Base-by-base conservation (phyloP, 2,113 vertebrate genomes). In the Oryzias melastigma region DNA sequence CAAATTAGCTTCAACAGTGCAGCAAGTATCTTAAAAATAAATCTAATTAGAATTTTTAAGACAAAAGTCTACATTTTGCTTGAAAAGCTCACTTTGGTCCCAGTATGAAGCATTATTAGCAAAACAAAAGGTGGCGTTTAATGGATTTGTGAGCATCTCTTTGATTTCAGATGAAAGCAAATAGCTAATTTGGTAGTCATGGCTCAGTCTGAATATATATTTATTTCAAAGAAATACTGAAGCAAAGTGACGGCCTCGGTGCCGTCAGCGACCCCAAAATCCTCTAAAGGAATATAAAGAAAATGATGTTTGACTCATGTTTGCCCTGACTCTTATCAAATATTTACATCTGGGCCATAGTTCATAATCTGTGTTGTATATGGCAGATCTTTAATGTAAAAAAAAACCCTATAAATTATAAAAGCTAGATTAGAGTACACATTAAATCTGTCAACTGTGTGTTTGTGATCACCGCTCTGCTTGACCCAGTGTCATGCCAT, bases 41-140 rank as follows among this genome's bases (percentile, higher is more conserved):
- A 75, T 83, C 90, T 89, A 91, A 92, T 91, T 90, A 91, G 89
- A 87, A 90, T 90, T 89, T 88, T 88, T 73, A 75, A 86, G 90
- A 91, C 85, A 90, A 89, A 87, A 89, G 87, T 90, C 81, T 87
- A 82, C 73, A 83, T 87, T 81, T 89, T 89, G 79, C 82, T 87
- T 55, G 81, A 87, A 85, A 88, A 88, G 80, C 73, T 78, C 2
- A 47, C 78, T 73, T 65, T 63, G 54, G 74, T 91, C 89, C 85
- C 87, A 86, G 87, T 80, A 71, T 87, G 87, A 77, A 76, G 29
- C 73, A 85, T 85, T 85, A 81, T 83, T 81, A 78, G 82, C 85
- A 86, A 78, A 82, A 89, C 75, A 87, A 87, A 90, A 87, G 78
- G 79, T 87, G 66, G 62, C 76, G 68, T 90, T 89, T 88, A 88